Conservation (phyloP, 2,113 vertebrate genomes). For the Thermophis baileyi region DNA sequence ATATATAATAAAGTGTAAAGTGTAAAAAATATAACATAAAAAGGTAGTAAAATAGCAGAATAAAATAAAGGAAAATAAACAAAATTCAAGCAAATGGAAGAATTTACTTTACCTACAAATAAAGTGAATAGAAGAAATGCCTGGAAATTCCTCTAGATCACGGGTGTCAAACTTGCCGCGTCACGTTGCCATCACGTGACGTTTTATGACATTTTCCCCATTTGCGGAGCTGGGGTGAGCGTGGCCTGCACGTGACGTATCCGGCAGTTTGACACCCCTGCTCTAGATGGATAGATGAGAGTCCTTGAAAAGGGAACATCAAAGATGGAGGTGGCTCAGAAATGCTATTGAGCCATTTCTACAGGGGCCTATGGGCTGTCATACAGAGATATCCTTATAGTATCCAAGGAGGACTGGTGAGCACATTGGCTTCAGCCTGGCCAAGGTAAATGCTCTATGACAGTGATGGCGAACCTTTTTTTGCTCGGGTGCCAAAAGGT, state of each 20-base stretch:
- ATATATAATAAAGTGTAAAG: neutral
- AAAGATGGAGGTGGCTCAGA: neutral
- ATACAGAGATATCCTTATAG: neutral
- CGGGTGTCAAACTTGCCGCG: too few relatives aligned
- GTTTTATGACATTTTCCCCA: too few relatives aligned
- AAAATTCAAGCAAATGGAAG: neutral
- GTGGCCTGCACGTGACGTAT: too few relatives aligned
- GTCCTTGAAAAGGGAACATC: neutral
- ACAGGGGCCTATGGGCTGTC: neutral
- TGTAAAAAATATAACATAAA: neutral
- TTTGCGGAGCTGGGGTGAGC: too few relatives aligned
- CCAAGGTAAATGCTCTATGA: neutral
- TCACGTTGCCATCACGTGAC: too few relatives aligned
- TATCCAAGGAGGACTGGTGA: neutral
- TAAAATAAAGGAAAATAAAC: neutral
- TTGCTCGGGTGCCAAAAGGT: too few relatives aligned
- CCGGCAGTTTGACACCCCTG: too few relatives aligned
- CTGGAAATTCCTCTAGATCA: neutral
- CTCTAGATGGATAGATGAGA: neutral
- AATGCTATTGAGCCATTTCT: neutral
- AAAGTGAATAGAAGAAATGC: neutral
- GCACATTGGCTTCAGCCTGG: neutral
- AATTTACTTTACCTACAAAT: neutral
- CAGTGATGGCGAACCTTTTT: too few relatives aligned
- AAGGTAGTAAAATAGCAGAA: neutral